Evolutionary conservation across 2,113 vertebrate genomes (phyloP), one percentile per base, ranked within the genome.

Genomic region (Phrynosoma blainvillii): DNA sequence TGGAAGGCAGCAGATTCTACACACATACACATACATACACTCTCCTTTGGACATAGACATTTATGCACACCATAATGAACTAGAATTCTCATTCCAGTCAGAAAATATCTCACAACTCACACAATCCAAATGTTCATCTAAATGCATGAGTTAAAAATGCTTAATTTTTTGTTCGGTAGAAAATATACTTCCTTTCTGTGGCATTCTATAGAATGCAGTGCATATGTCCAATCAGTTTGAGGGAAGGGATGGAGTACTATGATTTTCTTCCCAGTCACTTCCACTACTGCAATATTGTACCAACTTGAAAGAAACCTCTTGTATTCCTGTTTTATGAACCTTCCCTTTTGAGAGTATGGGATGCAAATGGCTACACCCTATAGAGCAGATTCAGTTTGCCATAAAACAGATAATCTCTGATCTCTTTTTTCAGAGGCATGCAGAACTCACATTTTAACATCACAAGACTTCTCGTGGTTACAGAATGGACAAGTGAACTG

Each of bases 401-500:
- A 18, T 77, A 21, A 36, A 79, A 25, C 30, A 75, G 54, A 36
- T 18, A 32, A 65, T 5, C 20, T 80, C 5, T 59, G 1, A 27
- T 36, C 6, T 27, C 5, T 9, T 40, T 21, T 42, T 71, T 32
- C 7, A 56, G 13, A 65, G 36, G 27, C 36, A n/a, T n/a, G 70
- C 21, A 73, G 25, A 7, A 70, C 96, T 96, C 91, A 99, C 98
- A 99, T 99, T 94, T 99, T 99, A 82, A 99, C 98, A 0, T 99
- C 98, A 65, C 98, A 99, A 30, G 98, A 98, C 82, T 98, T 98
- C 94, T 99, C 98, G 20, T 98, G 98, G 94, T 98, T 98, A 89
- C 98, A 98, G 94, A 98, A 98, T 0, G 98, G 98, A 84, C 98
- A 98, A 1, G 98, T 98, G 89, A 98, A 98, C 96, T 98, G 98